phyloP scores from a whole-genome alignment of 2,797 vertebrate genomes.

The Urophycis tenuis region DNA sequence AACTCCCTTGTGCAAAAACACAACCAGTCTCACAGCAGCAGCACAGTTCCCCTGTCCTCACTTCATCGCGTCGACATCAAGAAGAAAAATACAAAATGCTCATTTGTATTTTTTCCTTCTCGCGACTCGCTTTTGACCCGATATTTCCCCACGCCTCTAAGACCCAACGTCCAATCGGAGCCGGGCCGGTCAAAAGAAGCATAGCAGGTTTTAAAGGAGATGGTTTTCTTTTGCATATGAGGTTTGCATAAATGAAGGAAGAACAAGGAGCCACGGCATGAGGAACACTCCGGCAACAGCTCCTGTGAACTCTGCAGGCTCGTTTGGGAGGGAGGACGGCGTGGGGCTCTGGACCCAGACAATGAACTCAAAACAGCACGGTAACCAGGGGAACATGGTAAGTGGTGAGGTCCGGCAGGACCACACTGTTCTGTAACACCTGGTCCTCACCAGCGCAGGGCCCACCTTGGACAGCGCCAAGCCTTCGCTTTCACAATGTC shows the following conservation, averaged over 20 bases:
- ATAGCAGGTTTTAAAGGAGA: conserved; percentile 36
- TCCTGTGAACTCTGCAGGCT: conserved; percentile 33
- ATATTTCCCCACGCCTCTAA: conserved; percentile 42
- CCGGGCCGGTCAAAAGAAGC: conserved; percentile 34
- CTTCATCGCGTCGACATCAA: not conserved
- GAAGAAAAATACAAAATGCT: not conserved
- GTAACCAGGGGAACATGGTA: conserved; percentile 50
- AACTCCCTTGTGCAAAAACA: conserved; percentile 24
- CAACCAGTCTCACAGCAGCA: not conserved
- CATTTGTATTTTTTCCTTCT: not conserved
- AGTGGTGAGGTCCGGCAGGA: conserved; percentile 49
- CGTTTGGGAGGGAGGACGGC: conserved; percentile 33
- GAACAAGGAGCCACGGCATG: conserved; percentile 39
- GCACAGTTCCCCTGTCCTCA: not conserved
- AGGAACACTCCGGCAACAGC: conserved; percentile 30
- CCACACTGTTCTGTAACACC: conserved; percentile 12
- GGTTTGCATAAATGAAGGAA: conserved; percentile 55
- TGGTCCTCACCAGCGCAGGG: conserved; percentile 34
- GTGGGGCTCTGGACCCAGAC: conserved; percentile 39
- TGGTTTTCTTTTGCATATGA: conserved; percentile 67
- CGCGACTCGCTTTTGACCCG: conserved; percentile 18
- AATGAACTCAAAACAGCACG: not conserved
- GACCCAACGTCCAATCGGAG: conserved; percentile 32
- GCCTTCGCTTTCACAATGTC: conserved; percentile 42
- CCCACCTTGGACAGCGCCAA: conserved; percentile 4